Evolutionary conservation across 2,797 vertebrate species (phyloP).

Genomic region (Helostoma temminkii): DNA sequence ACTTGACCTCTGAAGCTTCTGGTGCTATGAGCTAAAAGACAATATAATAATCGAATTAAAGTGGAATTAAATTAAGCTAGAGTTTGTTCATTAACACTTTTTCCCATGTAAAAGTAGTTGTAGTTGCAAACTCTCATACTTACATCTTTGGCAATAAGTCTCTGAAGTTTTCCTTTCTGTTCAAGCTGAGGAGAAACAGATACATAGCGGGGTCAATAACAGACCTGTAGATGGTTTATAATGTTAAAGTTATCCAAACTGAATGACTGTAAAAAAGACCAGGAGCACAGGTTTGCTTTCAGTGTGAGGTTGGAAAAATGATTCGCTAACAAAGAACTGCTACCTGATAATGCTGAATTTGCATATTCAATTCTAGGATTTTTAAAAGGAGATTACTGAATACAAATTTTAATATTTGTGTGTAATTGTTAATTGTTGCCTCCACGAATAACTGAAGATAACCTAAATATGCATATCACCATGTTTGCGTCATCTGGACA

Average conservation of each 20-base stretch:
- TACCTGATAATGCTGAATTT: neutral
- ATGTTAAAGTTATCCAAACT: neutral
- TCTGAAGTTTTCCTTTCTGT: conserved; percentile 93
- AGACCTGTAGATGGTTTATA: neutral
- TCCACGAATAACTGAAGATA: too few relatives aligned
- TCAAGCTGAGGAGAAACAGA: conserved; percentile 85
- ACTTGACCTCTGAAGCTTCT: conserved; percentile 83
- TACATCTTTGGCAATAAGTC: conserved; percentile 91
- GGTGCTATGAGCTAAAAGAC: conserved; percentile 87
- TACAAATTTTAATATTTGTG: too few relatives aligned
- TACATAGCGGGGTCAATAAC: conserved; percentile 12
- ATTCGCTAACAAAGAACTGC: neutral
- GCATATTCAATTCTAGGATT: too few relatives aligned
- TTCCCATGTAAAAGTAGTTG: neutral
- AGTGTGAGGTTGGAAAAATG: neutral
- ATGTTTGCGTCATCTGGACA: neutral
- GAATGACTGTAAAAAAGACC: neutral
- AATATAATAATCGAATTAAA: neutral
- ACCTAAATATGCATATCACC: too few relatives aligned
- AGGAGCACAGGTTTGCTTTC: too few relatives aligned
- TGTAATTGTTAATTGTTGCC: too few relatives aligned
- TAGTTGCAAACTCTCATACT: conserved; percentile 59
- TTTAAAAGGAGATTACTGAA: too few relatives aligned
- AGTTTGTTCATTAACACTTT: neutral
- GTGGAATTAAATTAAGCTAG: too few relatives aligned